Conservation (phyloP, 2,888 invertebrate genomes). For the Mystacides longicornis region DNA sequence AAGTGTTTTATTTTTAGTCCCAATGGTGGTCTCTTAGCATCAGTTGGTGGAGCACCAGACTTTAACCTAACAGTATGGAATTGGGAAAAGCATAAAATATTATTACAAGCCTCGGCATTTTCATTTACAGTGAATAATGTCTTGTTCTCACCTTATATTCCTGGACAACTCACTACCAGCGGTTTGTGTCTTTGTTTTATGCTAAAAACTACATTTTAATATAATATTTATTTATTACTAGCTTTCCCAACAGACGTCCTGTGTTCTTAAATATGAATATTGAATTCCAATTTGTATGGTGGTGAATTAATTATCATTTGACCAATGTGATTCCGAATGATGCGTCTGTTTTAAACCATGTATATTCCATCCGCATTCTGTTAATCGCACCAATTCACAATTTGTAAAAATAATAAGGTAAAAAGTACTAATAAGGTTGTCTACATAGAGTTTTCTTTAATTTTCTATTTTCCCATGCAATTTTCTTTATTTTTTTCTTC, state of each 20-base stretch:
- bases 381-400: no score
- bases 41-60: slow-evolving; percentile 81
- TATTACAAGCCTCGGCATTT: slow-evolving; percentile 75
- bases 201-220: not conserved
- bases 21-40: slow-evolving; percentile 71
- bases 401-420: no score
- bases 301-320: no score
- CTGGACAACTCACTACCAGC: slow-evolving; percentile 71
- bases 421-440: no score
- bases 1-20: slow-evolving; percentile 47
- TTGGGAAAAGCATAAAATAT: slow-evolving; percentile 69
- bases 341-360: no score
- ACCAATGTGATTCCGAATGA: no score
- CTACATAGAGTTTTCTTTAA: no score
- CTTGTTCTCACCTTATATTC: slow-evolving; percentile 73
- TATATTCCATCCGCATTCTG: no score
- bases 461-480: no score
- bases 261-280: no score
- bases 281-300: no score
- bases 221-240: not conserved
- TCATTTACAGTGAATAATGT: slow-evolving; percentile 73
- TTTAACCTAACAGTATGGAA: slow-evolving; percentile 84
- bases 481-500: no score
- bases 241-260: not conserved
- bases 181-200: slow-evolving; percentile 39